Evolutionary conservation across 2,797 vertebrate genomes (phyloP), one percentile per base, ranked within the genome.

Genomic region (Acanthurus leucopareius): DNA sequence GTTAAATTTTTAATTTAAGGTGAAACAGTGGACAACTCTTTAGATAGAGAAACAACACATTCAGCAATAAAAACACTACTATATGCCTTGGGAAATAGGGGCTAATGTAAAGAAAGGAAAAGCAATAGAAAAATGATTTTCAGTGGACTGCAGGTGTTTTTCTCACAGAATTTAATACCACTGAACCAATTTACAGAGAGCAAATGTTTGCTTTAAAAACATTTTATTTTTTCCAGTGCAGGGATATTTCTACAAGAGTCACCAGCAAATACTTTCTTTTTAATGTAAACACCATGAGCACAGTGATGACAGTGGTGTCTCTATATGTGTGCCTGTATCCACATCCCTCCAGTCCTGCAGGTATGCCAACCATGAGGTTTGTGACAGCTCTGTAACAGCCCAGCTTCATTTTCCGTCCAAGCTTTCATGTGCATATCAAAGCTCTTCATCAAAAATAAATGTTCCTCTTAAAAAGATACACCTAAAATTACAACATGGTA

Each of bases 401-500:
- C 45, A 11, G 68, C 45, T 58, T 74, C 47, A 51, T 80, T 82
- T 81, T 35, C 59, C 51, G 53, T 38, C 72, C 75, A 38, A 42
- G 75, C 77, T 69, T 79, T 87, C 64, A 83, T 86, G 77, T 79
- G 74, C 45, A 63, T 83, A 81, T 84, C 84, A 87, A 83, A 86
- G 81, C 53, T 61, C n/a, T 51, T 79, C 72, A 81, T 83, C 63
- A 76, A 70, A 86, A 82, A 76, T 67, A 17, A 85, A 83, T 68
- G 51, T 73, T 52, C 7, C 13, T 58, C 73, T 85, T 42, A 54
- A 61, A 77, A 60, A 62, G 10, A 79, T 32, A 16, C 16, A 56
- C n/a, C 32, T 60, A 59, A 73, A 79, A 75, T 54, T 53, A 70
- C 66, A 79, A 61, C 63, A 62, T 61, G 67, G 72, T 57, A 45